phyloP scores from a whole-genome alignment of 2,888 invertebrate genomes.

The Strigamia maritima region DNA sequence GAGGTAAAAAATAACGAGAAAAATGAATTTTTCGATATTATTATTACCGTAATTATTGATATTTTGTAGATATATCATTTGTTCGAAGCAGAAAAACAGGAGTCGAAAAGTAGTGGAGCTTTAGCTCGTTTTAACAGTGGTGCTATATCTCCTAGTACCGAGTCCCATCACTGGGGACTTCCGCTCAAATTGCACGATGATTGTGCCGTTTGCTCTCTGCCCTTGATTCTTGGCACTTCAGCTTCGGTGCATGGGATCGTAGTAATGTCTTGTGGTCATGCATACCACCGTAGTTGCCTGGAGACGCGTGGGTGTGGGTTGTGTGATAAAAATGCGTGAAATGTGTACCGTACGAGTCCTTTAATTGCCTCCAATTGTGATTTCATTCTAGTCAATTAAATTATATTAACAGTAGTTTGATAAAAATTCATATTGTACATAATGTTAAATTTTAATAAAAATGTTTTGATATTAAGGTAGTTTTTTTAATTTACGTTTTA shows the following conservation, averaged over 20 bases:
- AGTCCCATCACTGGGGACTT: constrained; percentile 11
- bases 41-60: background rate
- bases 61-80: constrained; percentile 2
- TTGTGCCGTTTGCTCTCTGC: constrained; percentile 3
- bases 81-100: background rate
- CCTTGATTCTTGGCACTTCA: constrained; percentile 12
- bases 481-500: constrained; percentile 49
- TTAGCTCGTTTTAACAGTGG: background rate
- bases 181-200: background rate
- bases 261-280: background rate
- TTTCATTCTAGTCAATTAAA: background rate
- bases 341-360: background rate
- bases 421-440: background rate
- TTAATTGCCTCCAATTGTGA: background rate
- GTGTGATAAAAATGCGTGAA: background rate
- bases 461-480: background rate
- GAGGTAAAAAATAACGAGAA: background rate
- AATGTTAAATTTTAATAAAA: background rate
- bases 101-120: background rate
- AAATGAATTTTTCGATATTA: background rate
- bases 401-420: background rate
- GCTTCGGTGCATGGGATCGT: constrained; percentile 18
- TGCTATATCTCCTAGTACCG: background rate
- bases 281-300: background rate
- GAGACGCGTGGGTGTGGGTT: background rate